Percentiles rank a stretch among this genome's conserved stretches.
These are phyloP conservation scores for Lasioglossum marginatum DNA, from an alignment of 2,888 invertebrate genomes.

Conservation along the genomic window DNA sequence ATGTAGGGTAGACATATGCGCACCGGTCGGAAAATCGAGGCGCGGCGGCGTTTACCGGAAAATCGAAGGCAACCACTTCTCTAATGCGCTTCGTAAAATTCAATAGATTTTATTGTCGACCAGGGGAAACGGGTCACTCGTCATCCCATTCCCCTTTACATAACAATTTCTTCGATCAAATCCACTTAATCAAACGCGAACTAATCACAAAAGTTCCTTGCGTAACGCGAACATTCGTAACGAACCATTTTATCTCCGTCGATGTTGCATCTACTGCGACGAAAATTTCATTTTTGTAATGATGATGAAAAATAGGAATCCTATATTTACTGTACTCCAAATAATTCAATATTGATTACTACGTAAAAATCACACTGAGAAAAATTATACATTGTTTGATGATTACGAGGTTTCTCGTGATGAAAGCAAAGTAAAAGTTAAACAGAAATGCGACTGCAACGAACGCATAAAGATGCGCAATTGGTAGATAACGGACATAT, in stretches of 20 bases:
- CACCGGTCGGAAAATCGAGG: conserved; percentile 60
- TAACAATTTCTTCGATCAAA: conserved; percentile 7
- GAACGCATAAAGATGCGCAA: background rate
- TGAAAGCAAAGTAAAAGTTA: background rate
- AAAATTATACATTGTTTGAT: background rate
- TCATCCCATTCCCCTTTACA: conserved; percentile 7
- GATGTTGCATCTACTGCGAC: background rate
- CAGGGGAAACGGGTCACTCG: conserved; percentile 49
- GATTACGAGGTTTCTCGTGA: background rate
- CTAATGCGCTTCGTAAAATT: conserved; percentile 49
- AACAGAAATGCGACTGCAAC: background rate
- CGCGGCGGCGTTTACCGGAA: conserved; percentile 55
- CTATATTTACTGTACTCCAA: background rate
- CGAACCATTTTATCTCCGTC: background rate
- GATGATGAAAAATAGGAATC: background rate
- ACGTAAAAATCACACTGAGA: no score
- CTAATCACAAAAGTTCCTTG: background rate
- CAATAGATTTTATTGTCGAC: conserved; percentile 50
- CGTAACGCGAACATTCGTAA: background rate
- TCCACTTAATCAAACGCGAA: background rate
- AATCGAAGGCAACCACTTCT: conserved; percentile 60
- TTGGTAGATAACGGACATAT: background rate
- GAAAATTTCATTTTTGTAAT: no score
- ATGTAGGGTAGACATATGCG: conserved; percentile 46
- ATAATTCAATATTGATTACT: background rate